A percentile compares a stretch with the other conserved stretches of the same genome.
Evolutionary conservation across 2,797 vertebrate species (phyloP).

Genomic region (Bradypus variegatus): DNA sequence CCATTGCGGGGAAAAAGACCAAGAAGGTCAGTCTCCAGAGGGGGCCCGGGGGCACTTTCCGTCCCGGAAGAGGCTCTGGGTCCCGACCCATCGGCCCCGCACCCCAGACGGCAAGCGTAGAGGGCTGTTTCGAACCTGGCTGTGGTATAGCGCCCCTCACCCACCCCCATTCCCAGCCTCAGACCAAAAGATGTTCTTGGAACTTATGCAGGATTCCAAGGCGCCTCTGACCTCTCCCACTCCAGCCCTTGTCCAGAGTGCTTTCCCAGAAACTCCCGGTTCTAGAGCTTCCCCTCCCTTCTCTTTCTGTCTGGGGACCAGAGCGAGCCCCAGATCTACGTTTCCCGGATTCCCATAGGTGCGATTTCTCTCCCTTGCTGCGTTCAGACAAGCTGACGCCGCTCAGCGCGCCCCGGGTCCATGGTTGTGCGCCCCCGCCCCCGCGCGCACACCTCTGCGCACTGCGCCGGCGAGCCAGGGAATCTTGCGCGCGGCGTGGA

Average conservation of each 20-base stretch:
- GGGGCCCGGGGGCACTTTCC: neutral
- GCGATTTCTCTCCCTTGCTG: neutral
- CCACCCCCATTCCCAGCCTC: neutral
- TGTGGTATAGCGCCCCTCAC: neutral
- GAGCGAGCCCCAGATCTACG: neutral
- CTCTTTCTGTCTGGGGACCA: neutral
- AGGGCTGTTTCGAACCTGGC: neutral
- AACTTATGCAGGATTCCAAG: neutral
- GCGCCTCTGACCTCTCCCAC: neutral
- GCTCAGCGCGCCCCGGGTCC: fast-evolving
- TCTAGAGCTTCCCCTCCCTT: neutral
- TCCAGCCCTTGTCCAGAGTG: neutral
- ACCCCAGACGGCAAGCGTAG: neutral
- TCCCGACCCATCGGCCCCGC: neutral
- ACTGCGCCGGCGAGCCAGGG: fast-evolving
- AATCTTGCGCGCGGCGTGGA: neutral
- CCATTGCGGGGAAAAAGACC: slow-evolving; percentile 16
- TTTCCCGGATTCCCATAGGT: neutral
- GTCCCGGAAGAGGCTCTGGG: too few species aligned
- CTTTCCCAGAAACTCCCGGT: neutral
- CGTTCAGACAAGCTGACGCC: fast-evolving
- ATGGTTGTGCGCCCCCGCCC: fast-evolving
- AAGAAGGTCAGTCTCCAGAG: slow-evolving; percentile 57
- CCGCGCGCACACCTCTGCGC: fast-evolving
- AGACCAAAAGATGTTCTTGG: neutral